These are phyloP conservation scores for Platycnemis pennipes DNA, from an alignment of 2,888 invertebrate genomes.

Conservation along the genomic window DNA sequence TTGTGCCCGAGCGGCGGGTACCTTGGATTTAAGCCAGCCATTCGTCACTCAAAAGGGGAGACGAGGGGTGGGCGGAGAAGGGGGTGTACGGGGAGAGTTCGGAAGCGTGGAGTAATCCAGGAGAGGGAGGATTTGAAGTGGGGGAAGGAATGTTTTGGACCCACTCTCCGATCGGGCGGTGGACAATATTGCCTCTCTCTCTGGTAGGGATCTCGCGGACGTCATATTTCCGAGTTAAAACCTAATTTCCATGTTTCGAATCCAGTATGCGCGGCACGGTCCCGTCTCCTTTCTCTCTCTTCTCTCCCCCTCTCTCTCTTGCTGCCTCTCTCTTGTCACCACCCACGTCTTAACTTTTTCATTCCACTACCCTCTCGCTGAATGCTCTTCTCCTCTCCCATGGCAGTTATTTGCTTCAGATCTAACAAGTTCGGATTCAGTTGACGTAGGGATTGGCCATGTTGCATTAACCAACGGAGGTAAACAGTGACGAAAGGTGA, in stretches of 20 bases:
- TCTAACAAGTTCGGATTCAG: too few species aligned
- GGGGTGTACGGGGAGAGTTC: too few species aligned
- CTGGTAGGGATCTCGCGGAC: background rate
- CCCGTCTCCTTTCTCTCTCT: background rate
- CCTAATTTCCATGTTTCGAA: background rate
- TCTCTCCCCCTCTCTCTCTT: background rate
- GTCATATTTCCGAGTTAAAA: slow-evolving; percentile 19
- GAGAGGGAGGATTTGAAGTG: background rate
- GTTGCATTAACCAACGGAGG: too few species aligned
- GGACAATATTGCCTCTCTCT: background rate
- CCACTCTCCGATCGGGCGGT: background rate
- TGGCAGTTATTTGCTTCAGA: too few species aligned
- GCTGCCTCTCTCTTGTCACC: background rate
- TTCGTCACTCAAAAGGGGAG: background rate
- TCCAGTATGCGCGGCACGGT: background rate
- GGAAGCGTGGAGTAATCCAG: background rate
- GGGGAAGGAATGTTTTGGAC: background rate
- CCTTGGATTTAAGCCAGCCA: background rate
- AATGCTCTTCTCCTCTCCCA: too few species aligned
- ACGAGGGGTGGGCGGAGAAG: background rate
- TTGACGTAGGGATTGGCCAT: too few species aligned
- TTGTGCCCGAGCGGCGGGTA: background rate
- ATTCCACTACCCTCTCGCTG: too few species aligned
- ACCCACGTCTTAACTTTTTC: background rate
- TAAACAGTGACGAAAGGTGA: too few species aligned